Base-by-base conservation (phyloP, 2,113 vertebrate genomes). In the Andinoacara biseriatus region DNA sequence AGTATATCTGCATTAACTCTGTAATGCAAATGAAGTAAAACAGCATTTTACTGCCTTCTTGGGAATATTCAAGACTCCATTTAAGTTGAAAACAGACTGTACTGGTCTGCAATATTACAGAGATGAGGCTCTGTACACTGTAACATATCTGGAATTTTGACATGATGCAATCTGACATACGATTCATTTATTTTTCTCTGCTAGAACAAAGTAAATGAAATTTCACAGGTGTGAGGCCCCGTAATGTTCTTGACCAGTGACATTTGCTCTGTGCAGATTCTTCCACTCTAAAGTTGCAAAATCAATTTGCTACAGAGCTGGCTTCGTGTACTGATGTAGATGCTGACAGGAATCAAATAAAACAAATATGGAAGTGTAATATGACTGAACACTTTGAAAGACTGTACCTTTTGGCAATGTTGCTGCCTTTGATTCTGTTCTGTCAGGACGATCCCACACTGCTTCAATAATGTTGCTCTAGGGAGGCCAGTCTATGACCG, bases 1-100 rank as follows among this genome's bases (percentile, higher is more conserved):
- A 60, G 14, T 57, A 20, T 49, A 81, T 85, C 74, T 84, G 58
- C 43, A 58, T 63, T 57, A 69, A 67, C 40, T 81, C 63, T 80
- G 74, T 69, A 46, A 82, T 75, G 89, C 80, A 90, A 82, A 87
- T 85, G 63, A 85, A 52, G 56, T 72, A 33, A 86, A 89, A 84
- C 26, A 7, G 33, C 11, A 29, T 77, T 76, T 86, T 59, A 74
- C 80, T 72, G 63, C 57, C 29, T 18, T 22, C 58, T 80, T 62
- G 58, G 88, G 58, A 86, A 85, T 83, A 65, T 82, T 75, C 81
- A 86, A 84, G 2, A 3, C 31, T n/a, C 33, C 9, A 72, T 75
- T 86, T 80, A 56, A 58, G 58, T 67, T 78, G 18, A 46, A 58
- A 83, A 58, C 3, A 72, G 52, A 77, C 59, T 40, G 49, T 20